phyloP scores from a whole-genome alignment of 2,797 vertebrate genomes.

The Salarias fasciatus region DNA sequence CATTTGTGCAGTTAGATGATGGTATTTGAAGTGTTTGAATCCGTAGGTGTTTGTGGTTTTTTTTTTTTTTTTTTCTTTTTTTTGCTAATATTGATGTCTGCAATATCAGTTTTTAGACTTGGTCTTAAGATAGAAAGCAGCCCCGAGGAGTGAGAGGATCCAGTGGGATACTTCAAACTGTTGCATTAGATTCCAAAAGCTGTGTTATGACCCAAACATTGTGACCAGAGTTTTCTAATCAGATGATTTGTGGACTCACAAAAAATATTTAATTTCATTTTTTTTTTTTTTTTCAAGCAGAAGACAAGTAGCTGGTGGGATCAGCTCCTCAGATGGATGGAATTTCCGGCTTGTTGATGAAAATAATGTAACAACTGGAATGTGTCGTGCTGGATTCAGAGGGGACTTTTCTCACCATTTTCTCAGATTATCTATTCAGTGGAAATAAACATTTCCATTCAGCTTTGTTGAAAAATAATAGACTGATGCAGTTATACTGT shows the following conservation, averaged over 20 bases:
- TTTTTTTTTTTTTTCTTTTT: too few species aligned
- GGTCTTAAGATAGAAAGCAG: conserved; percentile 1
- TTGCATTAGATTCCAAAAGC: conserved; percentile 10
- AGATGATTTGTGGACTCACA: not conserved
- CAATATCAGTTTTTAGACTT: conserved; percentile 44
- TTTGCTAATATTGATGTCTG: conserved; percentile 33
- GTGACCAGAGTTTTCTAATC: not conserved
- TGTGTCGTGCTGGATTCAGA: not conserved
- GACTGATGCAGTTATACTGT: too few species aligned
- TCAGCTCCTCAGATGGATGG: too few species aligned
- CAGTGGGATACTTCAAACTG: conserved; percentile 2
- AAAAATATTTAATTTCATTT: too few species aligned
- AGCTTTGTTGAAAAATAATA: not conserved
- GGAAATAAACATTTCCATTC: not conserved
- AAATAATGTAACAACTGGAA: not conserved
- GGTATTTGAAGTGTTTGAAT: conserved; percentile 54
- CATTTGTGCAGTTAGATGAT: conserved; percentile 60
- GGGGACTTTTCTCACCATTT: not conserved
- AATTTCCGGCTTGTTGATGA: too few species aligned
- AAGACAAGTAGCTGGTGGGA: too few species aligned
- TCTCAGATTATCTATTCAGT: not conserved
- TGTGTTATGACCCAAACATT: not conserved
- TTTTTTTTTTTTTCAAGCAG: too few species aligned
- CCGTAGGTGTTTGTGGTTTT: conserved; percentile 56
- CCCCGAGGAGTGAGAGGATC: conserved; percentile 5